Conservation (phyloP, 2,888 invertebrate genomes). For the Leptopilina drosophilae region DNA sequence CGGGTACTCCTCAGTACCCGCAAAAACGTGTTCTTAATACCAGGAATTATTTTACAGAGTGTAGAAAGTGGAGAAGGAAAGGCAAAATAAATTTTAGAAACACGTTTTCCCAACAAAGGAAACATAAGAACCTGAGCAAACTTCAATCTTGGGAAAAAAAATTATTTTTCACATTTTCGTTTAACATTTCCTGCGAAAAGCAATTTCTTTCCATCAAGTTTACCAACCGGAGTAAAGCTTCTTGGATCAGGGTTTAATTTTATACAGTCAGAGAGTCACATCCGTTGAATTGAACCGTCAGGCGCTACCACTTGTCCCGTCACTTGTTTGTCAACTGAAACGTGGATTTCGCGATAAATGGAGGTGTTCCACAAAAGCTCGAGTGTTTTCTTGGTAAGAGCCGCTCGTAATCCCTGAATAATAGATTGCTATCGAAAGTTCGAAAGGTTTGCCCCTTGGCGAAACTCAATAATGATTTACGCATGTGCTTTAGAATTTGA, state of each 20-base stretch:
- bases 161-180: no score
- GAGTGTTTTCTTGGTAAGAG: background rate
- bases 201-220: constrained; percentile 22
- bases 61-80: no score
- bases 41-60: no score
- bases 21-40: no score
- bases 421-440: constrained; percentile 31
- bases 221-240: constrained; percentile 16
- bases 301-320: background rate
- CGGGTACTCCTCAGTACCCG: no score
- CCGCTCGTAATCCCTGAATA: constrained; percentile 29
- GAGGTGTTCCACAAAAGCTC: constrained; percentile 9
- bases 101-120: background rate
- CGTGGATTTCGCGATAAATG: constrained; percentile 25
- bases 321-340: constrained; percentile 25
- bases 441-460: constrained; percentile 17
- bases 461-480: constrained; percentile 40
- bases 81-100: background rate
- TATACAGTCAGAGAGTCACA: background rate
- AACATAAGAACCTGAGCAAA: background rate
- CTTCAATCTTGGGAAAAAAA: no score
- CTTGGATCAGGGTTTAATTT: constrained; percentile 10
- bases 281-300: constrained; percentile 11
- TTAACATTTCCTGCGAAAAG: background rate
- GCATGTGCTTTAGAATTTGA: constrained; percentile 16